These are phyloP conservation scores for Drosophila acutilabella DNA, from an alignment of 2,888 invertebrate species.

Conservation along the genomic window DNA sequence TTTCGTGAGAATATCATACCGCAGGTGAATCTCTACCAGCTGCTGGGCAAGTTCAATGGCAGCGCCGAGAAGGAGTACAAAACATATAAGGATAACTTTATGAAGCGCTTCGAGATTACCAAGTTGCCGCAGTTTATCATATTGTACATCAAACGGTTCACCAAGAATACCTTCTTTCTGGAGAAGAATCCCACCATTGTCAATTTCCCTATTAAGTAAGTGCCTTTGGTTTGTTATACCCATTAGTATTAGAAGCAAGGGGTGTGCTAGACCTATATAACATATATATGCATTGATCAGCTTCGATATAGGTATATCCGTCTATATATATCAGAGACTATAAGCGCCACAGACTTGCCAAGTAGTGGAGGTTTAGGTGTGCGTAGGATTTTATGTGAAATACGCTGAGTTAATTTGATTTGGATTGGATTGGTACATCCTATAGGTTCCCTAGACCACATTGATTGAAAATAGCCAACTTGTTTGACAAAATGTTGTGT, in stretches of 20 bases:
- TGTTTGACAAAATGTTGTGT: no score
- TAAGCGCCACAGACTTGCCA: no score
- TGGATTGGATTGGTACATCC: no score
- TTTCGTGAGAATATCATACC: constrained; percentile 99
- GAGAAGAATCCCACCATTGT: constrained; percentile 99
- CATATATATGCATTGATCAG: no score
- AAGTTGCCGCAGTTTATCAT: constrained; percentile 97
- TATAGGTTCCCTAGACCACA: no score
- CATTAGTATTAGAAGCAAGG: no score
- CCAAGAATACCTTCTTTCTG: constrained; percentile 99
- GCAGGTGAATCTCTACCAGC: constrained; percentile 96
- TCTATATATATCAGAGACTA: no score
- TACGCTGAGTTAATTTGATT: no score
- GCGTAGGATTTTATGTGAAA: no score
- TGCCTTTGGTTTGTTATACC: constrained; percentile 52
- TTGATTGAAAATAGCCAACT: no score
- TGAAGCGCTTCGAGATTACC: constrained; percentile 98
- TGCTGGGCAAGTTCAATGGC: constrained; percentile 98
- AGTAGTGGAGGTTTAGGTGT: no score
- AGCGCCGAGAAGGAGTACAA: constrained; percentile 98
- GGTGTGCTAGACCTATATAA: neutral
- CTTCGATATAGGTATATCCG: no score
- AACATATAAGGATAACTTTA: constrained; percentile 99
- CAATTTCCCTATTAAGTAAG: constrained; percentile 99
- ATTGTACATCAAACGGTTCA: constrained; percentile 98